Evolutionary conservation across 1,140 invertebrate genomes (phyloP).

Genomic region (Pectinophora gossypiella): DNA sequence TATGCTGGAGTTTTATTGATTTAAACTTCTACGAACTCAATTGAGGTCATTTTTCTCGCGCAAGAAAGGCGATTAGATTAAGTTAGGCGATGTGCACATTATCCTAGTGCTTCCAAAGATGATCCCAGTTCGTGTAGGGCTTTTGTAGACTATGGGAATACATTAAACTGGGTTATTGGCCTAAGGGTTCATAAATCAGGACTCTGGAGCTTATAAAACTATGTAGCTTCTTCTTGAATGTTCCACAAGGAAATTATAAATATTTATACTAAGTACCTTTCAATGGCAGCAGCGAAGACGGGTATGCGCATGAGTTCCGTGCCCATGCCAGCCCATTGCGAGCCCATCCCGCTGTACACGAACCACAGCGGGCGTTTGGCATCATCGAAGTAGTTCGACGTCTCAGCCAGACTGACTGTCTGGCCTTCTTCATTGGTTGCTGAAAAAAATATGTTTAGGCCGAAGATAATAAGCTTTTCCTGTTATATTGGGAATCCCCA

Average conservation of each 20-base stretch:
- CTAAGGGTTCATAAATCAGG: too few species aligned
- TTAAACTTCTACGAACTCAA: not conserved
- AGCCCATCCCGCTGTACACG: constrained; percentile 93
- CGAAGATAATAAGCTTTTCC: not conserved
- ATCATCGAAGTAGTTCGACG: constrained; percentile 74
- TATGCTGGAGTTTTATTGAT: not conserved
- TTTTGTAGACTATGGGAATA: too few species aligned
- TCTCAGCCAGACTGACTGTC: constrained; percentile 49
- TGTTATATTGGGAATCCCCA: not conserved
- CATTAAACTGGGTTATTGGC: too few species aligned
- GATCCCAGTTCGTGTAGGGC: too few species aligned
- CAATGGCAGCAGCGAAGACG: constrained; percentile 83
- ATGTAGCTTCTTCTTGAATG: too few species aligned
- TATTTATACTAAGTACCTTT: too few species aligned
- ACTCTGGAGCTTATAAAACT: too few species aligned
- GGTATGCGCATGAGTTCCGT: constrained; percentile 78
- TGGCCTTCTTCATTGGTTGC: constrained; percentile 75
- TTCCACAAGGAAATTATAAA: too few species aligned
- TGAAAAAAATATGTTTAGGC: constrained; percentile 10
- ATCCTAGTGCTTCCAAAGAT: too few species aligned
- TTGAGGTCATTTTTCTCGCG: too few species aligned
- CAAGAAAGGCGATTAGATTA: too few species aligned
- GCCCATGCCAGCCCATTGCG: constrained; percentile 92
- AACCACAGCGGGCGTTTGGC: constrained; percentile 84
- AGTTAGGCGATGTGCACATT: too few species aligned